A percentile compares a stretch with the other conserved stretches of the same genome.
These are phyloP conservation scores for Coptotermes formosanus DNA, from an alignment of 1,140 invertebrate species.

Conservation along the genomic window DNA sequence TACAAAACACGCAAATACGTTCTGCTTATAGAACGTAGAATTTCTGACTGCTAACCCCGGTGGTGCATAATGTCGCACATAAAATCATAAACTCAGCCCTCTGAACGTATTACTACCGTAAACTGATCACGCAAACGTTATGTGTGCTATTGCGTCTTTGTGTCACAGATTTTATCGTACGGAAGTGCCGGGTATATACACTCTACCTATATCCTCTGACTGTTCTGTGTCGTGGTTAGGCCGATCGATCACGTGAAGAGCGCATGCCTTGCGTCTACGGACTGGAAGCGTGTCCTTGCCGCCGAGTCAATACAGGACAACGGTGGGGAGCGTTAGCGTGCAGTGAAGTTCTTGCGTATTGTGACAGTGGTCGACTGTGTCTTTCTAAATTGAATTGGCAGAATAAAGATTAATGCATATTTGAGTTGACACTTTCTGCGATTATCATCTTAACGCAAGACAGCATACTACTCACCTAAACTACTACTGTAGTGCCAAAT, in stretches of 20 bases:
- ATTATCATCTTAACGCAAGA: background rate
- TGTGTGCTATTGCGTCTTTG: too few relatives aligned
- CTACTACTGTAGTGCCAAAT: background rate
- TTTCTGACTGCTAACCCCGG: too few relatives aligned
- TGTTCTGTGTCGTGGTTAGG: background rate
- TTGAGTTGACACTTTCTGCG: background rate
- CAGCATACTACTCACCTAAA: background rate
- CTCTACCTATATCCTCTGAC: background rate
- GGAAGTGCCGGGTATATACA: background rate
- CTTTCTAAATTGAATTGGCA: background rate
- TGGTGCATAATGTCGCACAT: too few relatives aligned
- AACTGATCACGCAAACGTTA: too few relatives aligned
- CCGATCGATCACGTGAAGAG: slow-evolving; percentile 1
- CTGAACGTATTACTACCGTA: too few relatives aligned
- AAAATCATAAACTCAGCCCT: too few relatives aligned
- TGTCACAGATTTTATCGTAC: too few relatives aligned
- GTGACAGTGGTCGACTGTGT: background rate
- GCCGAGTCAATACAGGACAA: background rate
- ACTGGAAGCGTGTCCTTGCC: too few relatives aligned
- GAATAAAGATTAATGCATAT: background rate
- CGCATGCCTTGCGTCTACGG: background rate
- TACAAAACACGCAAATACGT: too few relatives aligned
- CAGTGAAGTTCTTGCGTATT: background rate
- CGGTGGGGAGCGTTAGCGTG: background rate
- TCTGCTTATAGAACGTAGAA: too few relatives aligned